Conservation (phyloP, 2,888 invertebrate species). For the Tinea trinotella region DNA sequence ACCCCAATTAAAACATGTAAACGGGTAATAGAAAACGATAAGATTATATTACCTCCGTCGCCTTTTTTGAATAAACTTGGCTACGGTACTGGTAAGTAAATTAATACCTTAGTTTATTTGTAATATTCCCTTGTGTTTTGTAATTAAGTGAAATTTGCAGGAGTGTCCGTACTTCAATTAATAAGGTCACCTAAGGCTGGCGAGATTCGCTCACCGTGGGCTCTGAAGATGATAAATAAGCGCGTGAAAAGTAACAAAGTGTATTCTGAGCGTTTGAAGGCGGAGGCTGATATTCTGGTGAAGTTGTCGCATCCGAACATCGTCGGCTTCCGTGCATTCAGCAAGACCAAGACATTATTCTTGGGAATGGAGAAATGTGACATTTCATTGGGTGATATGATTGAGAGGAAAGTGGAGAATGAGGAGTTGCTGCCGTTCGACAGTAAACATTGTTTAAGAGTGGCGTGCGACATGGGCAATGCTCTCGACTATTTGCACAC, state of each 20-base stretch:
- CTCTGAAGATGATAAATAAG: slow-evolving; percentile 81
- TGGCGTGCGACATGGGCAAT: slow-evolving; percentile 76
- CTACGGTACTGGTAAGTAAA: slow-evolving; percentile 78
- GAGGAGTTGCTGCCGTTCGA: slow-evolving; percentile 71
- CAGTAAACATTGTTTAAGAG: slow-evolving; percentile 75
- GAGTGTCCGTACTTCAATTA: slow-evolving; percentile 83
- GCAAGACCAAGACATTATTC: slow-evolving; percentile 70
- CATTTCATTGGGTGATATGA: slow-evolving; percentile 79
- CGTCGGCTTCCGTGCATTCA: slow-evolving; percentile 79
- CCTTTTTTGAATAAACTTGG: slow-evolving; percentile 81
- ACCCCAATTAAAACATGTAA: slow-evolving; percentile 54
- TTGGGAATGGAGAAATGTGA: slow-evolving; percentile 87
- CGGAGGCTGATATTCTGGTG: slow-evolving; percentile 80
- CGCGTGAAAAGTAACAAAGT: slow-evolving; percentile 53
- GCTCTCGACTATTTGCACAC: slow-evolving; percentile 86
- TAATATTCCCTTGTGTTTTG: background rate
- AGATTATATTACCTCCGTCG: slow-evolving; percentile 77
- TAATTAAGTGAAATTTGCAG: slow-evolving; percentile 42
- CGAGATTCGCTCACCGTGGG: slow-evolving; percentile 86
- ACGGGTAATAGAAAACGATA: slow-evolving; percentile 33
- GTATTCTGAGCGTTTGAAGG: slow-evolving; percentile 71
- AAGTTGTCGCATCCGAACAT: slow-evolving; percentile 85
- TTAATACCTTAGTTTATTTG: background rate
- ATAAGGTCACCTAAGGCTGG: slow-evolving; percentile 80
- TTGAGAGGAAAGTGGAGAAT: slow-evolving; percentile 75